These are phyloP conservation scores for Eristalis intricaria DNA, from an alignment of 2,888 invertebrate species.

Conservation along the genomic window DNA sequence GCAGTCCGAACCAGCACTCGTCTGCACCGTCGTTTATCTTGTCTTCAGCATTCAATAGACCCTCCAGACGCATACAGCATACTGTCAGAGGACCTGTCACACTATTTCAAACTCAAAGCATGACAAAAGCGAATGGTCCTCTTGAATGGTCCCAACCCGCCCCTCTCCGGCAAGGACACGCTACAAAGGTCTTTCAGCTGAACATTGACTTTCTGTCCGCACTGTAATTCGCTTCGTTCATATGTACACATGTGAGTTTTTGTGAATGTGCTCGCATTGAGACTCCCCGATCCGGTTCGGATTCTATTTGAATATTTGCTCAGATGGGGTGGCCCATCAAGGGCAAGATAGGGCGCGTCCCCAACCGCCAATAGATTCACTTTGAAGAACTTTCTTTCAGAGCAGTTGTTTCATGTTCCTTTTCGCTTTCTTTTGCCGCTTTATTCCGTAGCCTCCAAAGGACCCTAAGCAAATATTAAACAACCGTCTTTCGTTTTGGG, in stretches of 20 bases:
- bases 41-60: background rate
- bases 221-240: background rate
- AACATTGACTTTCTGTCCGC: slow-evolving; percentile 22
- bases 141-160: background rate
- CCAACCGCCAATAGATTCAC: background rate
- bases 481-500: slow-evolving; percentile 16
- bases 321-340: slow-evolving; percentile 8
- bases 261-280: slow-evolving; percentile 5
- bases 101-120: background rate
- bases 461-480: slow-evolving; percentile 35
- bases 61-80: background rate
- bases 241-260: background rate
- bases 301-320: slow-evolving; percentile 33
- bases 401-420: background rate
- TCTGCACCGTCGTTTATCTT: background rate
- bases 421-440: background rate
- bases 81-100: background rate
- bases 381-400: slow-evolving; percentile 15
- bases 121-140: background rate
- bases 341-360: background rate
- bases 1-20: background rate
- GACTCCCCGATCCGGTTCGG: slow-evolving; percentile 6
- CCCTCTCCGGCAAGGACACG: background rate
- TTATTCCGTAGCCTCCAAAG: background rate
- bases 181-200: background rate